Evolutionary conservation across 2,888 invertebrate species (phyloP).

Genomic region (Sialis fuliginosa): DNA sequence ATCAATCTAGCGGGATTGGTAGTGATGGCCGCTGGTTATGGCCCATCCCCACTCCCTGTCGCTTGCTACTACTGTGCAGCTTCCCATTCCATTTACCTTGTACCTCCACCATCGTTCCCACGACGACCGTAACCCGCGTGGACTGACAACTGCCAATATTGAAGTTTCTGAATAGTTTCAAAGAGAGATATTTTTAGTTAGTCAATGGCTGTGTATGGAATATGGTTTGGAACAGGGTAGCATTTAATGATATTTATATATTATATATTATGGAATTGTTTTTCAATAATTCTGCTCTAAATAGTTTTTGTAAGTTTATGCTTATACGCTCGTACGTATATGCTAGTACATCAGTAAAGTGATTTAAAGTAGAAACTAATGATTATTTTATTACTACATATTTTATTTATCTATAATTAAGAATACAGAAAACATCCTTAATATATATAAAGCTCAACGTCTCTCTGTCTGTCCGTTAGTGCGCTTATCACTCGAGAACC

Average conservation of each 20-base stretch:
- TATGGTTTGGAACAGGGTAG: not conserved
- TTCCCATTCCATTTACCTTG: not conserved
- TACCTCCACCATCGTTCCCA: not conserved
- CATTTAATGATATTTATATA: not conserved
- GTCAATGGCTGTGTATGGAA: slow-evolving; percentile 1
- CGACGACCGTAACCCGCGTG: not conserved
- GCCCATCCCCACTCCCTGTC: not conserved
- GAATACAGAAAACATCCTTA: too few relatives aligned
- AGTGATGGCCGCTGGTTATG: not conserved
- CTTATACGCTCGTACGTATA: too few relatives aligned
- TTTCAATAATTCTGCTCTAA: too few relatives aligned
- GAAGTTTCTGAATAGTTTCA: slow-evolving; percentile 3
- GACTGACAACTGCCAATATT: slow-evolving; percentile 5
- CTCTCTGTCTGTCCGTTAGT: too few relatives aligned
- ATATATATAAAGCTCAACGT: too few relatives aligned
- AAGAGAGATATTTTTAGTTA: slow-evolving; percentile 1
- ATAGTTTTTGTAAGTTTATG: not conserved
- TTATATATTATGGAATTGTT: not conserved
- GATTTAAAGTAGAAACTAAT: too few relatives aligned
- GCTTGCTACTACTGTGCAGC: not conserved
- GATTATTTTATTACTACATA: too few relatives aligned
- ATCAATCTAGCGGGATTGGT: slow-evolving; percentile 5
- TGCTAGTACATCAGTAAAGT: too few relatives aligned
- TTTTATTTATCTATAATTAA: too few relatives aligned
- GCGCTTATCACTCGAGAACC: too few relatives aligned